Evolutionary conservation across 2,797 vertebrate species (phyloP).

Genomic region (Platalea minor): DNA sequence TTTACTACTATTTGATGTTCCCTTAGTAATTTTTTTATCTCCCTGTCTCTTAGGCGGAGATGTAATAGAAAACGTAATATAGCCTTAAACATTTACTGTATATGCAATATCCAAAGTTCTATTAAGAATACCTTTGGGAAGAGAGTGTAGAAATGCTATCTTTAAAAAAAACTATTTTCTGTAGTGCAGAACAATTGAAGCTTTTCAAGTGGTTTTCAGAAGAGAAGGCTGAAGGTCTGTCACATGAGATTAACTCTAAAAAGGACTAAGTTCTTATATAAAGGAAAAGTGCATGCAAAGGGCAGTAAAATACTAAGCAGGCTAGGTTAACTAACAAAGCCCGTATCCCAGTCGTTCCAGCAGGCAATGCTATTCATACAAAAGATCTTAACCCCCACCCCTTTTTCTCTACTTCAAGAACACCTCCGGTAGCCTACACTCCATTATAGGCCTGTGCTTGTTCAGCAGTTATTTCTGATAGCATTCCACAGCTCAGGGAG

Average conservation of each 20-base stretch:
- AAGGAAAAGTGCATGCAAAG: not conserved
- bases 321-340: not conserved
- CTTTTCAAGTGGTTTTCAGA: constrained; percentile 16
- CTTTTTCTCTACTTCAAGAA: not conserved
- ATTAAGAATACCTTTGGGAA: not conserved
- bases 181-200: not conserved
- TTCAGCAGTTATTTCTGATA: not conserved
- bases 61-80: not conserved
- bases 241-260: not conserved
- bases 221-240: not conserved
- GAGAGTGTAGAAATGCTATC: not conserved
- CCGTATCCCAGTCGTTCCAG: not conserved
- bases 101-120: not conserved
- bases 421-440: not conserved
- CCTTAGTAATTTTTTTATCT: not conserved
- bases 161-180: not conserved
- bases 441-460: not conserved
- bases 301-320: not conserved
- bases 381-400: not conserved
- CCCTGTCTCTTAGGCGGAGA: not conserved
- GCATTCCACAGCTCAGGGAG: not conserved
- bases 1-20: not conserved
- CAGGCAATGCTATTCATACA: not conserved
- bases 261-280: not conserved
- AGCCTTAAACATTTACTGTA: not conserved